These are phyloP conservation scores for Ornithorhynchus anatinus DNA, from an alignment of 2,113 vertebrate species.

Conservation along the genomic window DNA sequence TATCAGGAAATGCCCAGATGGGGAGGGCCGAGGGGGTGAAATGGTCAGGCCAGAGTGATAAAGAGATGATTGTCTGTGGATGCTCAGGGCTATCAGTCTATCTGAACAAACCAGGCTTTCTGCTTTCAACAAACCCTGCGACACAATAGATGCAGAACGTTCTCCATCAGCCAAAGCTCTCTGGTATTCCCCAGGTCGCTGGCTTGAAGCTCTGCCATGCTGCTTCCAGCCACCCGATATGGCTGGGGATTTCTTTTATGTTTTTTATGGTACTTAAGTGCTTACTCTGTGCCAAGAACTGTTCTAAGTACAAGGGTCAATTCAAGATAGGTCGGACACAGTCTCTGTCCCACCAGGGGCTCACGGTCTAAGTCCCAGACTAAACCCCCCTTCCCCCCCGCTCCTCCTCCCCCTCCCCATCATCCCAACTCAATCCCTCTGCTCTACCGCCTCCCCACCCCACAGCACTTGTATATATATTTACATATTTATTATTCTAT, in stretches of 20 bases:
- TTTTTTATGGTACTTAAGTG: too few relatives aligned
- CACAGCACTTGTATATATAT: too few relatives aligned
- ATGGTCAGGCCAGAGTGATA: not conserved
- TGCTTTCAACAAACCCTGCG: not conserved
- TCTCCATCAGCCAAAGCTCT: not conserved
- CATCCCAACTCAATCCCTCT: too few relatives aligned
- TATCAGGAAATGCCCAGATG: not conserved
- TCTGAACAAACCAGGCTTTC: not conserved
- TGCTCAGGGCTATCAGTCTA: not conserved
- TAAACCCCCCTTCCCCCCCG: too few relatives aligned
- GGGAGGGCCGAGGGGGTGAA: not conserved
- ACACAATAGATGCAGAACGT: not conserved
- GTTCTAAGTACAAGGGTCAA: too few relatives aligned
- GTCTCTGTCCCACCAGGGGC: too few relatives aligned
- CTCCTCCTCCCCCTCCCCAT: too few relatives aligned
- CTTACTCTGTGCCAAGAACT: too few relatives aligned
- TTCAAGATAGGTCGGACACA: too few relatives aligned
- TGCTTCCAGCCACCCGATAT: not conserved
- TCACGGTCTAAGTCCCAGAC: too few relatives aligned
- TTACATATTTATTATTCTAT: too few relatives aligned
- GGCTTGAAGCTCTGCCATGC: not conserved
- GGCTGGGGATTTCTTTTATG: not conserved
- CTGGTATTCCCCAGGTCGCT: not conserved
- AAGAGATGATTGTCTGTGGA: not conserved
- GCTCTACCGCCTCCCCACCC: too few relatives aligned